Evolutionary conservation across 2,888 invertebrate genomes (phyloP), one percentile per base, ranked within the genome.

Genomic region (Abrostola tripartita): DNA sequence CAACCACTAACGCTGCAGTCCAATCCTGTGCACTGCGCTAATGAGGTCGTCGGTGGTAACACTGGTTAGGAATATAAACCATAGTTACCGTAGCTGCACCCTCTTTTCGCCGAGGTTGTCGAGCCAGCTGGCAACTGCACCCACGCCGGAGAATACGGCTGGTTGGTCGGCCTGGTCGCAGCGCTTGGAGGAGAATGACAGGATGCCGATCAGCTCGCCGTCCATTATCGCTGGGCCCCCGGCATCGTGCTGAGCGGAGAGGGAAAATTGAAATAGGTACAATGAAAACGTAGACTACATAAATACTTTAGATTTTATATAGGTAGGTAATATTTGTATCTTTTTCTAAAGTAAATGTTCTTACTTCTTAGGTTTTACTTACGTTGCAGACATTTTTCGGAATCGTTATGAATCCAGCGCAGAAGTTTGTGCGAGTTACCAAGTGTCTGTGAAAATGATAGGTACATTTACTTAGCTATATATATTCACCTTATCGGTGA

Each of bases 351-450:
- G 24, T 24, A n/a, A n/a, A n/a, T n/a, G n/a, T n/a, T n/a, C n/a
- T n/a, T 24, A 24, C 4, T 24, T 24, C 24, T 24, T 24, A 24
- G 24, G 24, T 24, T 24, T 24, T 37, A 79, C 93, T 90, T 82
- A 93, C 94, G 54, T 94, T 93, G 65, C 94, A 94, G 42, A 94
- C 92, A 61, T 93, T 94, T 72, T 92, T 94, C 37, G 81, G 75
- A 50, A 86, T 52, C 0, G 92, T 90, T 49, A 93, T 94, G 73
- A 78, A 94, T 14, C 94, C 94, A 5, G 94, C 94, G 70, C 94
- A 94, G 80, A 94, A 94, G 70, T 93, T 92, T 11, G 78, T 86
- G 8, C 88, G 85, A 1, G 93, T 88, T 1, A 94, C 93, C 42
- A 94, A 76, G 0, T 91, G 85, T 58, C 93, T 93, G 89, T 6